Percentiles rank a stretch among this genome's conserved stretches.
These are phyloP conservation scores for Mycetomoellerius zeteki DNA, from an alignment of 1,140 invertebrate genomes.

Conservation along the genomic window DNA sequence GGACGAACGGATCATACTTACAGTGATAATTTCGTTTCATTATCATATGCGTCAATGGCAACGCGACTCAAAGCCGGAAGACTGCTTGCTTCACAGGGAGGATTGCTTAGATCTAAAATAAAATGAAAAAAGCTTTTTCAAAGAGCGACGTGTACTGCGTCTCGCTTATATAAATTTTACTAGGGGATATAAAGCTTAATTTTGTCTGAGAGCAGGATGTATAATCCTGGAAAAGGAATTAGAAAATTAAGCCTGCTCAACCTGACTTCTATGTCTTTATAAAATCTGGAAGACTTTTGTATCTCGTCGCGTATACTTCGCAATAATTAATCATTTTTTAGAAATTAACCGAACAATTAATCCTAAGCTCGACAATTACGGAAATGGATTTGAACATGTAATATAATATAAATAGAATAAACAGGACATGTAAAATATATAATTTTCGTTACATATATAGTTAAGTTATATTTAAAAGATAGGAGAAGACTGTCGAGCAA, in stretches of 20 bases:
- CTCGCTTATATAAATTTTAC: not conserved
- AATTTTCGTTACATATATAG: not conserved
- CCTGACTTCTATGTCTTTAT: not conserved
- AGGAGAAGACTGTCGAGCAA: not conserved
- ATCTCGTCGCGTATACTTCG: not conserved
- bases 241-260: slow-evolving; percentile 26
- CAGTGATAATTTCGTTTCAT: slow-evolving; percentile 15
- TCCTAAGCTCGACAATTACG: not conserved
- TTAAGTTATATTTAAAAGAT: not conserved
- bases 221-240: slow-evolving; percentile 5
- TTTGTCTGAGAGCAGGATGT: not conserved
- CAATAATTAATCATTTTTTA: not conserved
- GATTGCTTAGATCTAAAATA: slow-evolving; percentile 80
- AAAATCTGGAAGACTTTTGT: slow-evolving; percentile 9
- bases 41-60: slow-evolving; percentile 71
- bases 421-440: not conserved
- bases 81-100: slow-evolving; percentile 80
- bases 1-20: slow-evolving; percentile 39
- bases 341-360: slow-evolving; percentile 34
- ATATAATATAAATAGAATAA: not conserved
- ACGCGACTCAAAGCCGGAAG: slow-evolving; percentile 76
- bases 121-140: not conserved
- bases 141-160: not conserved
- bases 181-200: slow-evolving; percentile 20
- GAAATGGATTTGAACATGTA: not conserved